Conservation (phyloP, 1,140 invertebrate genomes). For the Drosophila nebulosa region DNA sequence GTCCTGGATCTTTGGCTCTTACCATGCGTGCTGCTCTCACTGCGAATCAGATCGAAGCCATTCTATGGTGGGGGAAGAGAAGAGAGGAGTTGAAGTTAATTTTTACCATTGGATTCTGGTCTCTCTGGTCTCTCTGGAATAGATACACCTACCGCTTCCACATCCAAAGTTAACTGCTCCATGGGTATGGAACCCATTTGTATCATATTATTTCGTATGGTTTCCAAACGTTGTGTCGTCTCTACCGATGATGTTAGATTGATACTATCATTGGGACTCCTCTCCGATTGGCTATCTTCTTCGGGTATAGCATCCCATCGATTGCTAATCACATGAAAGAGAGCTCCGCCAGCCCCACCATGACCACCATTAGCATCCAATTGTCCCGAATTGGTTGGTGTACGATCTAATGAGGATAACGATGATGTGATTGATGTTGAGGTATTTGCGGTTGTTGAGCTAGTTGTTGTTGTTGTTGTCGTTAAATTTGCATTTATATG, state of each 20-base stretch:
- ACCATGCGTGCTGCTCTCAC: conserved; percentile 59
- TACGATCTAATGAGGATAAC: conserved; percentile 35
- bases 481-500: conserved; percentile 30
- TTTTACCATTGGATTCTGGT: too few species aligned
- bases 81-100: neutral
- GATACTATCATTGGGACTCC: conserved; percentile 56
- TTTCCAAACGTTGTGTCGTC: conserved; percentile 59
- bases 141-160: conserved; percentile 84
- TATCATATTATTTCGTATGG: conserved; percentile 70
- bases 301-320: conserved; percentile 76
- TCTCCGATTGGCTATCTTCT: conserved; percentile 57
- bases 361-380: conserved; percentile 54
- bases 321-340: conserved; percentile 58
- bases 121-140: neutral
- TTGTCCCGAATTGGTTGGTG: conserved; percentile 61
- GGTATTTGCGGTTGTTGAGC: conserved; percentile 62
- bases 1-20: too few species aligned
- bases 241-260: conserved; percentile 65
- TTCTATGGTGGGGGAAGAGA: conserved; percentile 81
- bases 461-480: conserved; percentile 42
- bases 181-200: conserved; percentile 48
- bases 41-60: conserved; percentile 84
- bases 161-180: conserved; percentile 82
- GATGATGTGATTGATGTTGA: conserved; percentile 25
- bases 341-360: conserved; percentile 42